A percentile compares a stretch with the other conserved stretches of the same genome.
phyloP scores from a whole-genome alignment of 2,797 vertebrate species.

The Centroberyx gerrardi region DNA sequence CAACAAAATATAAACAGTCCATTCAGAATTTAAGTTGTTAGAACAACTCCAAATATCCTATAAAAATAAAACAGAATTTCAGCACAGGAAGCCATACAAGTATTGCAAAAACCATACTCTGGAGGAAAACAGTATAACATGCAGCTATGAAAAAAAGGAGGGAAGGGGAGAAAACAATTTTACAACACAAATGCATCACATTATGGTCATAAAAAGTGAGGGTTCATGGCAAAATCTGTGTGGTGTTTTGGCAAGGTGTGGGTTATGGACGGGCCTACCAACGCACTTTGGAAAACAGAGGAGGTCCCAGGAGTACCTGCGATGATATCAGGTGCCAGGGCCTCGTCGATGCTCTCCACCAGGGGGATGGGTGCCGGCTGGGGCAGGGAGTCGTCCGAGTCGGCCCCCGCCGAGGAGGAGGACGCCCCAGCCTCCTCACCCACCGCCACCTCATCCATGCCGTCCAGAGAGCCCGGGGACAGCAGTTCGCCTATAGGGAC shows the following conservation, averaged over 20 bases:
- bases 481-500: constrained; percentile 90
- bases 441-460: constrained; percentile 91
- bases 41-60: background rate
- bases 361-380: constrained; percentile 90
- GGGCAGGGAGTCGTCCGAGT: constrained; percentile 90
- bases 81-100: constrained; percentile 7
- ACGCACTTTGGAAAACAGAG: constrained; percentile 85
- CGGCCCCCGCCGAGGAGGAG: constrained; percentile 83
- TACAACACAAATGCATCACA: constrained; percentile 20
- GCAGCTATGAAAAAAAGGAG: constrained; percentile 39
- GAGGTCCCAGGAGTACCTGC: constrained; percentile 88
- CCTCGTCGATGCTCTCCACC: constrained; percentile 95
- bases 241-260: constrained; percentile 38
- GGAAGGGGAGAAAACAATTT: constrained; percentile 16
- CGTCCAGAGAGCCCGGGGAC: constrained; percentile 91
- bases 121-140: constrained; percentile 48
- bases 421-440: constrained; percentile 92
- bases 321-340: constrained; percentile 94
- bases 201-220: constrained; percentile 5
- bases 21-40: background rate
- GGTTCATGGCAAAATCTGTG: background rate
- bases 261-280: constrained; percentile 60
- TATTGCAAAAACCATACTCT: constrained; percentile 10
- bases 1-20: constrained; percentile 7
- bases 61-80: constrained; percentile 15